Percentiles rank a stretch among this genome's conserved stretches.
Conservation (phyloP, 2,797 vertebrate genomes). For the Sciurus carolinensis region DNA sequence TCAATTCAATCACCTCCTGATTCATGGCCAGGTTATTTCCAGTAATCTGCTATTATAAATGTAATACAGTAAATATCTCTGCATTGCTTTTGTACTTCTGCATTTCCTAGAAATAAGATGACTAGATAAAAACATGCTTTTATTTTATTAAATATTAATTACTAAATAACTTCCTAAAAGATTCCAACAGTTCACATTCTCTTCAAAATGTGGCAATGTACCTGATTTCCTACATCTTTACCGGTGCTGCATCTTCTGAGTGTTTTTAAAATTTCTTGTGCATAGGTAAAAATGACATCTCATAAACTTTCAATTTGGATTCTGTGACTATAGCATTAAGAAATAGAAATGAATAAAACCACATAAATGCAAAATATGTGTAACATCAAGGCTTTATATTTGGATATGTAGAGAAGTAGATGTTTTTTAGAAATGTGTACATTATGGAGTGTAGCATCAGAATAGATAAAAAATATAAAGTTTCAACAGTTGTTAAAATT, state of each 20-base stretch:
- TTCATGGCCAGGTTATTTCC: background rate
- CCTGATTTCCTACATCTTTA: background rate
- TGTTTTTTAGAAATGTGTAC: background rate
- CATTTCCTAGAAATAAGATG: background rate
- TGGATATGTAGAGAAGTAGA: background rate
- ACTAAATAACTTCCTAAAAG: background rate
- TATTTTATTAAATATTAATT: constrained; percentile 7
- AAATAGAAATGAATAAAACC: background rate
- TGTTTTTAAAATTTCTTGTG: background rate
- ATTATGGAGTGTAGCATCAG: background rate
- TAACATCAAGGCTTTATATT: background rate
- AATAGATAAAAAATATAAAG: constrained; percentile 14
- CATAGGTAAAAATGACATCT: background rate
- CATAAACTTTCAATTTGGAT: background rate
- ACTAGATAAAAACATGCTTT: background rate
- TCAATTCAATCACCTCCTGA: background rate
- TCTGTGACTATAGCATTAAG: background rate
- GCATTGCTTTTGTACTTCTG: background rate
- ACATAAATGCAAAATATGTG: background rate
- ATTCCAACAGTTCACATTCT: background rate
- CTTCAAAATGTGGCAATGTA: background rate
- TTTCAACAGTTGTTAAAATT: background rate
- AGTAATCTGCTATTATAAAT: background rate
- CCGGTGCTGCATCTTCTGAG: background rate
- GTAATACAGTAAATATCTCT: background rate